Base-by-base conservation (phyloP, 2,113 vertebrate genomes). In the Ctenomys sociabilis region DNA sequence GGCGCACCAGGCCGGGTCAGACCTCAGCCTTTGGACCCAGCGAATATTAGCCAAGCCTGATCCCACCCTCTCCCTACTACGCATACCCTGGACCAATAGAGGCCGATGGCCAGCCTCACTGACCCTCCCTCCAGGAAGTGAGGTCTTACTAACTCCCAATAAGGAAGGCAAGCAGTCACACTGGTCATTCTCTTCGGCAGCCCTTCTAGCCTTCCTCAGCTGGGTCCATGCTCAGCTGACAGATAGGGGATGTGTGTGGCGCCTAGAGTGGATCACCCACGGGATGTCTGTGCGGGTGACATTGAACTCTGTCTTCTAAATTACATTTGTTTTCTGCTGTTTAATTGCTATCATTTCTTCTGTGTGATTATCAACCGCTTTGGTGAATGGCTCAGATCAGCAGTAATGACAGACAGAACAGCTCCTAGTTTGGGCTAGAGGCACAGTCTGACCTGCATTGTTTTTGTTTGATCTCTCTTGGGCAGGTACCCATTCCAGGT, bases 231-330 rank as follows among this genome's bases (percentile, higher is more conserved):
- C 64, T 83, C 57, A 64, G 63, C 64, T 85, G 88, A 61, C 82
- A 92, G 37, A 96, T 8, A 5, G 45, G 83, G 37, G 80, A 84
- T 59, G 70, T 45, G 59, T 7, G 24, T 32, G 11, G 21, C 40
- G 52, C 72, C 14, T n/a, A 85, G n/a, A 95, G 24, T 43, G 81
- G 96, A 88, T 52, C 91, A 72, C 49, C 35, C 40, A 30, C n/a
- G 83, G 45, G 49, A 70, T 8, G 7, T 75, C 66, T 64, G 0
- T 11, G 40, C 43, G 83, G 72, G 89, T 86, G 49, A 81, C 91
- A 86, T 24, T 78, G 64, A 26, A 26, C 85, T 97, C 95, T 86
- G 54, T 54, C 82, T 93, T 86, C 94, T 85, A 94, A 96, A 96
- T 95, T 57, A 85, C 84, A 40, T 85, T 89, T 83, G 59, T 94